Conservation (phyloP, 2,797 vertebrate species). For the Cryptoblepharus egeriae region DNA sequence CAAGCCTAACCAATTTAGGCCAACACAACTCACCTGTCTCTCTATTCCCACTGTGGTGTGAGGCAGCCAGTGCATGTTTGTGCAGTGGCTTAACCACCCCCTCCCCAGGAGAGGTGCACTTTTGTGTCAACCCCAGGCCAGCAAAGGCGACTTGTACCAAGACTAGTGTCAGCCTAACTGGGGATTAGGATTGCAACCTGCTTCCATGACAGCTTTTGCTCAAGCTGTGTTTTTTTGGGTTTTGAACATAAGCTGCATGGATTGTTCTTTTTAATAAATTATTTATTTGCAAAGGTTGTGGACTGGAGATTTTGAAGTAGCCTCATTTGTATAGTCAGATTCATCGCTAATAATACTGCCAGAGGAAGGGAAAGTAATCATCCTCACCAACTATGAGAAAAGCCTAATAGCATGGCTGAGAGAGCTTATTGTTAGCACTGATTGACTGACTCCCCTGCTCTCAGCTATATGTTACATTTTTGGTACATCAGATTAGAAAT, state of each 20-base stretch:
- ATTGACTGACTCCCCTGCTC: conserved; percentile 1
- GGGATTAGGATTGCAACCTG: no score
- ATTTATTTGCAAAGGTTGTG: conserved; percentile 23
- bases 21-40: no score
- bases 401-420: conserved; percentile 48
- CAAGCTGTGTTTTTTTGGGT: conserved; percentile 38
- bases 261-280: conserved; percentile 39
- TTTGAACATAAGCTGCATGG: conserved; percentile 25
- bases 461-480: conserved; percentile 38
- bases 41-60: no score
- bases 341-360: conserved; percentile 15
- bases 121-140: no score
- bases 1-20: no score
- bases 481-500: conserved; percentile 64
- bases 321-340: conserved; percentile 4
- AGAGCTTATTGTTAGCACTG: conserved; percentile 33
- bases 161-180: no score
- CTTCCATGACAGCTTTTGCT: conserved; percentile 35
- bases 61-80: no score
- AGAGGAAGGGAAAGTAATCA: conserved; percentile 42
- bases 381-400: conserved; percentile 36
- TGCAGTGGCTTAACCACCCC: no score
- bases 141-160: no score
- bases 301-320: conserved; percentile 6
- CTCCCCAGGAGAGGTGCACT: no score